These are phyloP conservation scores for Euleptes europaea DNA, from an alignment of 2,113 vertebrate genomes.

Conservation along the genomic window DNA sequence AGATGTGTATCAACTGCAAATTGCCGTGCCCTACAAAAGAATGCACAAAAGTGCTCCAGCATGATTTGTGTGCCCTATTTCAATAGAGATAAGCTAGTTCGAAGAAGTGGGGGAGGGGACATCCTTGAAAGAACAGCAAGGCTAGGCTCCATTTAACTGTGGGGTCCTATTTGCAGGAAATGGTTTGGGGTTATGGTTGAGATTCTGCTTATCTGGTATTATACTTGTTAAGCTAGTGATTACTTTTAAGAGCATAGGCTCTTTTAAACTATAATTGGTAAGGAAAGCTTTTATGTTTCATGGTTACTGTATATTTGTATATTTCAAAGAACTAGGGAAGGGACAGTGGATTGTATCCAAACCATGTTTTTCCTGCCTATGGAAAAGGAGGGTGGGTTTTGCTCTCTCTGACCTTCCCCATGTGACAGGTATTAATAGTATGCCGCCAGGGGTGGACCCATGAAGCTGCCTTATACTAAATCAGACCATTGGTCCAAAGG, in stretches of 20 bases:
- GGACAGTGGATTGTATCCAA: background rate
- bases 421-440: no score
- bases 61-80: background rate
- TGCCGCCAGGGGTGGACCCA: no score
- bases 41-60: background rate
- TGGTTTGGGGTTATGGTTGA: background rate
- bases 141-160: background rate
- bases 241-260: background rate
- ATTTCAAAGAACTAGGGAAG: slow-evolving; percentile 1
- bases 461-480: no score
- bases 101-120: no score
- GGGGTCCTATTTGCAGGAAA: no score
- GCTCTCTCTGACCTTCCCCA: background rate
- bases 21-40: background rate
- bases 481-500: no score
- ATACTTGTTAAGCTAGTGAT: background rate
- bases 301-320: background rate
- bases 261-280: background rate
- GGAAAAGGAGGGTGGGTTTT: background rate
- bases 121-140: background rate
- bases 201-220: background rate
- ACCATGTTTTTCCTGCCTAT: background rate
- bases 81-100: background rate
- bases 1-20: background rate
- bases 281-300: background rate